Base-by-base conservation (phyloP, 2,113 vertebrate species). In the Scartelaos histophorus region DNA sequence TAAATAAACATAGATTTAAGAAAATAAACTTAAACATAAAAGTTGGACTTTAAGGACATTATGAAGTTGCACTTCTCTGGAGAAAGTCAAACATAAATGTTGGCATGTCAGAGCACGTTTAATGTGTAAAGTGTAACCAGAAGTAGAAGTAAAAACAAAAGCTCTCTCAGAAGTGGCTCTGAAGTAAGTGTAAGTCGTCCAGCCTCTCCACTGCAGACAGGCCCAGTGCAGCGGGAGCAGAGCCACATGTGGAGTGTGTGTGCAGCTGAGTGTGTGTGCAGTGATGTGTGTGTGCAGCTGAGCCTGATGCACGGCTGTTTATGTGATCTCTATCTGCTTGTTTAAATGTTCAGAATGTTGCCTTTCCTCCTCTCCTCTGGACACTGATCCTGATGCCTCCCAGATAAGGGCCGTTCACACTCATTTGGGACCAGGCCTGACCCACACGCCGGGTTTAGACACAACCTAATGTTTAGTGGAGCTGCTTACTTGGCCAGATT, bases 251-350 rank as follows among this genome's bases (percentile, higher is more conserved):
- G 71, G 22, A 49, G 84, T 92, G 90, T 93, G 91, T 92, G 84
- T 70, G 85, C 90, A 91, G 91, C 91, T 90, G 90, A 84, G 75
- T n/a, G 84, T 92, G 90, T 93, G 91, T 92, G 84, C 68, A 84
- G 84, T 80, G 71, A 24, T 46, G 84, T 92, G 90, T 93, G 91
- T 92, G 84, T 70, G 85, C 90, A 91, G 91, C 91, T 90, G 90
- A 84, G 75, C 78, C 68, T 88, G 82, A 87, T 90, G 74, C 35
- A 64, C 73, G 46, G 73, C 67, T 90, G 88, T 92, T 90, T 90
- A 90, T 91, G 91, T 87, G 90, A 92, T 92, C 75, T 66, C 84
- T 88, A 89, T 91, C 89, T 88, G 78, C 76, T 90, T 91, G 88
- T 90, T 90, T 90, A 90, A 92, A 87, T 87, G 88, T 85, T 90